A percentile compares a stretch with the other conserved stretches of the same genome.
These are phyloP conservation scores for Leucopternis melanops DNA, from an alignment of 2,113 vertebrate genomes.

Conservation along the genomic window DNA sequence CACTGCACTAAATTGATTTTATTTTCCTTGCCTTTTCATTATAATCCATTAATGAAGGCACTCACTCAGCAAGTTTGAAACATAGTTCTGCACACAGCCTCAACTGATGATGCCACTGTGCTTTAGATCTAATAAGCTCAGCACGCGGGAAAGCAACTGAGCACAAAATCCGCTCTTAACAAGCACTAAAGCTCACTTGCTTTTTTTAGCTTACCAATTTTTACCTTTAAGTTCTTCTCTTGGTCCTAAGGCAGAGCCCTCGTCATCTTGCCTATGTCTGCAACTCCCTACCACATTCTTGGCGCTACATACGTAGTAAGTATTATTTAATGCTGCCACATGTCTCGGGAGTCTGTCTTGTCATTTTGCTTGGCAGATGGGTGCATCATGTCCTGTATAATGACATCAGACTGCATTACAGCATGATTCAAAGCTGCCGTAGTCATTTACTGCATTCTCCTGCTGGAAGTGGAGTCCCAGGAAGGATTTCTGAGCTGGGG, in stretches of 20 bases:
- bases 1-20: neutral
- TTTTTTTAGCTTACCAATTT: neutral
- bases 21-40: neutral
- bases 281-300: rapidly evolving
- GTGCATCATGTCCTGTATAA: neutral
- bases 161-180: rapidly evolving
- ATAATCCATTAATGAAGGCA: neutral
- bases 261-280: neutral
- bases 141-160: rapidly evolving
- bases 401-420: neutral
- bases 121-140: rapidly evolving
- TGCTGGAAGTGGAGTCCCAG: neutral
- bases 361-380: neutral
- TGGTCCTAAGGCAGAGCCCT: neutral
- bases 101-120: rapidly evolving
- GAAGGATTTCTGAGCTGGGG: neutral
- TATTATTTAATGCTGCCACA: neutral
- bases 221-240: neutral
- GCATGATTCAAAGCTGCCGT: neutral
- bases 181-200: neutral
- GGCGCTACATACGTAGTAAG: rapidly evolving
- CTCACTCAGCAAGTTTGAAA: neutral
- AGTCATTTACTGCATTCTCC: neutral
- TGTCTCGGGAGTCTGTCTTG: neutral
- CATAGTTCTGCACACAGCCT: neutral